phyloP scores from a whole-genome alignment of 2,888 invertebrate genomes.

The Priapulus caudatus region DNA sequence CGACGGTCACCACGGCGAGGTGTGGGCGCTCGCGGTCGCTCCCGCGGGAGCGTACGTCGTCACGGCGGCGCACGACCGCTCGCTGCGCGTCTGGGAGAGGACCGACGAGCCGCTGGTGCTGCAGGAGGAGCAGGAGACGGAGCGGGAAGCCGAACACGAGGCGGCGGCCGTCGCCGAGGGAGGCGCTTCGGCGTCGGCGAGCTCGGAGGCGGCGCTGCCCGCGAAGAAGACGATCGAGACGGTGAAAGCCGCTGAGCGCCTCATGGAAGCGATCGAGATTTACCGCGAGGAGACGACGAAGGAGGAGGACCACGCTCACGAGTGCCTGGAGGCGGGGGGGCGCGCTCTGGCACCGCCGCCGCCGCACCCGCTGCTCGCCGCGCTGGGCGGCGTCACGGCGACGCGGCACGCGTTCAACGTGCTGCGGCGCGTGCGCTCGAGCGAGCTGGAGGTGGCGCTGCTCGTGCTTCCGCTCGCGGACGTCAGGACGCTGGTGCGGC shows the following conservation, averaged over 20 bases:
- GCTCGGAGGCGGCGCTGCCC: conserved; percentile 65
- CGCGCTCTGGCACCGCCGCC: no score
- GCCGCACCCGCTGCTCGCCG: conserved; percentile 67
- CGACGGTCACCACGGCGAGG: conserved; percentile 70
- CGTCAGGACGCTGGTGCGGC: conserved; percentile 61
- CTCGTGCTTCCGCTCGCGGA: conserved; percentile 69
- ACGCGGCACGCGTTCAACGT: conserved; percentile 70
- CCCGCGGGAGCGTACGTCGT: conserved; percentile 64
- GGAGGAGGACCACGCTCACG: conserved; percentile 47
- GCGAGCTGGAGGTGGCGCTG: conserved; percentile 81
- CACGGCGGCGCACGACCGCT: conserved; percentile 74
- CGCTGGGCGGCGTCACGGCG: conserved; percentile 56
- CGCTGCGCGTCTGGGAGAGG: conserved; percentile 70
- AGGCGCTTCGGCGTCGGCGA: conserved; percentile 37
- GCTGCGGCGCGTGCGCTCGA: conserved; percentile 62
- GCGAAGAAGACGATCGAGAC: conserved; percentile 76
- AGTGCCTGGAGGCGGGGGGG: conserved; percentile 30
- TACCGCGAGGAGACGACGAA: conserved; percentile 38
- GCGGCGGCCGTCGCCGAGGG: neutral
- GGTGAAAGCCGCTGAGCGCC: conserved; percentile 74
- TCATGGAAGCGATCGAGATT: conserved; percentile 78
- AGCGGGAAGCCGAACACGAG: conserved; percentile 1
- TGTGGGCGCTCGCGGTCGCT: conserved; percentile 60
- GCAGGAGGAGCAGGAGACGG: conserved; percentile 69
- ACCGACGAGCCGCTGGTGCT: conserved; percentile 80